Conservation (phyloP, 1,140 invertebrate genomes). For the Heliconius nattereri region DNA sequence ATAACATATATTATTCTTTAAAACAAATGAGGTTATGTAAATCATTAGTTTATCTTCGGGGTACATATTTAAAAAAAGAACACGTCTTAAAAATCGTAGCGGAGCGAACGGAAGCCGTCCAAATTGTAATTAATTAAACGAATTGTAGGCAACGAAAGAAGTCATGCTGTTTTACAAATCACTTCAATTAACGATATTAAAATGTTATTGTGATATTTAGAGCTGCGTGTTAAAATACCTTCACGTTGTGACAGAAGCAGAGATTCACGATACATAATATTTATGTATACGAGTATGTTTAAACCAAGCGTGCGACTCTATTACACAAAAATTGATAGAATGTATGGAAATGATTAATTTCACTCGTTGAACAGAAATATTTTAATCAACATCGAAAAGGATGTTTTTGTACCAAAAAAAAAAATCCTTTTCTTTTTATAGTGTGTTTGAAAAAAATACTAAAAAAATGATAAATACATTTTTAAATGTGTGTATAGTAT, state of each 20-base stretch:
- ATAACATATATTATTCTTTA: conserved; percentile 5
- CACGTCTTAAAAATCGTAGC: conserved; percentile 63
- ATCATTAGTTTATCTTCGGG: conserved; percentile 19
- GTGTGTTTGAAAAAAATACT: conserved; percentile 2
- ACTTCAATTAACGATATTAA: conserved; percentile 81
- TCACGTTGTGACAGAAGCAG: conserved; percentile 33
- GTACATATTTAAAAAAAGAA: conserved; percentile 29
- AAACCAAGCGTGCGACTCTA: conserved; percentile 69
- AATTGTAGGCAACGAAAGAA: conserved; percentile 80
- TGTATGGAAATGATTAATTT: conserved; percentile 4
- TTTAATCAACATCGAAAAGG: conserved; percentile 6
- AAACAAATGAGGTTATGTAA: conserved; percentile 27
- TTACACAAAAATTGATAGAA: conserved; percentile 33
- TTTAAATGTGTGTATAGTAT: background rate
- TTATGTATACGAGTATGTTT: background rate
- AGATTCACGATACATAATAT: background rate
- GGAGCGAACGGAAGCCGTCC: conserved; percentile 71
- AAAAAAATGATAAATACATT: conserved; percentile 10
- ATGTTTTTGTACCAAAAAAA: conserved; percentile 2
- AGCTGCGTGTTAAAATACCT: conserved; percentile 56
- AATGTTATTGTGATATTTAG: conserved; percentile 74
- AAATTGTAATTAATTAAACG: conserved; percentile 80
- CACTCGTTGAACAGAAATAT: background rate
- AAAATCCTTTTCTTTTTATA: conserved; percentile 5
- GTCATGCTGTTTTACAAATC: conserved; percentile 81